A percentile compares a stretch with the other conserved stretches of the same genome.
These are phyloP conservation scores for Merodon equestris DNA, from an alignment of 2,888 invertebrate genomes.

Conservation along the genomic window DNA sequence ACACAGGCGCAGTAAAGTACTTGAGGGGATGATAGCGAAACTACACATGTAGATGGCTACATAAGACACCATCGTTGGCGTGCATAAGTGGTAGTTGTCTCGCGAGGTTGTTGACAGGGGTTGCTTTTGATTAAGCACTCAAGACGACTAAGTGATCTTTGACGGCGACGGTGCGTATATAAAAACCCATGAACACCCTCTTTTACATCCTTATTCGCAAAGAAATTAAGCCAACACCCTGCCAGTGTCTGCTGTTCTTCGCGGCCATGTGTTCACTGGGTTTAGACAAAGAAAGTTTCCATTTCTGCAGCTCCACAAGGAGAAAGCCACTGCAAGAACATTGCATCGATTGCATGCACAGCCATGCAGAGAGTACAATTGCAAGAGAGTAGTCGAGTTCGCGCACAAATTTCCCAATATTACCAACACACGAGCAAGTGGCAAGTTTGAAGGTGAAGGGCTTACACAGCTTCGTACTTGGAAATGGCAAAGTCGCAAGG, in stretches of 20 bases:
- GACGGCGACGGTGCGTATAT: conserved; percentile 16
- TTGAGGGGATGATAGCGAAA: conserved; percentile 12
- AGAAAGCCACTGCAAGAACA: conserved; percentile 9
- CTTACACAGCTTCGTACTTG: no score
- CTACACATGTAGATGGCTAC: not conserved
- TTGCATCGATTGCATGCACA: not conserved
- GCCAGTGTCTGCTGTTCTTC: no score
- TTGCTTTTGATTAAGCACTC: conserved; percentile 43
- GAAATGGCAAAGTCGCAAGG: not conserved
- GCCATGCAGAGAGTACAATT: not conserved
- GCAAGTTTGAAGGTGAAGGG: conserved; percentile 67
- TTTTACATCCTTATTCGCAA: no score
- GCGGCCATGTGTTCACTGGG: not conserved
- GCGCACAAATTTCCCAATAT: conserved; percentile 21
- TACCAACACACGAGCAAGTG: conserved; percentile 8
- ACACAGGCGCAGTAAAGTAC: conserved; percentile 7
- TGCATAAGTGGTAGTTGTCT: conserved; percentile 4
- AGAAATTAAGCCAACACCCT: no score
- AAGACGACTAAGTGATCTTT: conserved; percentile 35
- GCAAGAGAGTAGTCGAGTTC: conserved; percentile 17
- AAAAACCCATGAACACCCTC: not conserved
- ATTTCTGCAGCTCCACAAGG: not conserved
- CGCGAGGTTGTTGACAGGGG: conserved; percentile 43
- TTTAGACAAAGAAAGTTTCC: conserved; percentile 35
- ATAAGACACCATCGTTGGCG: no score